Conservation (phyloP, 2,888 invertebrate species). For the Hesperia comma region DNA sequence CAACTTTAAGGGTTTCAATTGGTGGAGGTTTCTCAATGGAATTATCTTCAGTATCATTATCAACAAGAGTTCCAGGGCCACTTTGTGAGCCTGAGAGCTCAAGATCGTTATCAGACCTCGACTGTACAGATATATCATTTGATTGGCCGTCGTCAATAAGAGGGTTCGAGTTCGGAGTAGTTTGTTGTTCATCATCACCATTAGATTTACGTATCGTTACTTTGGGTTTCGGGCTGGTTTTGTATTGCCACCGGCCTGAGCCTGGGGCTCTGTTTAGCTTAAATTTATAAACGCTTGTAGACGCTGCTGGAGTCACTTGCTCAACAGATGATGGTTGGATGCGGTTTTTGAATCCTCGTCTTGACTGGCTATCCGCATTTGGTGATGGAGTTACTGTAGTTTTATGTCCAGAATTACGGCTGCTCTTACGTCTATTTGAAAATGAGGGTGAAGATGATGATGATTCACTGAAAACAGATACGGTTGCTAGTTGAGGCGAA, state of each 20-base stretch:
- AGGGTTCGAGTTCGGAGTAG: constrained; percentile 74
- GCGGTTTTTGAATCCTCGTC: constrained; percentile 89
- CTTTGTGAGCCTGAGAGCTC: constrained; percentile 89
- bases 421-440: constrained; percentile 81
- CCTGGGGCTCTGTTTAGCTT: constrained; percentile 92
- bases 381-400: constrained; percentile 70
- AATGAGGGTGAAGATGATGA: constrained; percentile 74
- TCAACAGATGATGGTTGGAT: constrained; percentile 84
- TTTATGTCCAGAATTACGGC: constrained; percentile 73
- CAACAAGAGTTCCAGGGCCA: constrained; percentile 84
- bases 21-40: constrained; percentile 86
- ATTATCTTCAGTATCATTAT: constrained; percentile 86
- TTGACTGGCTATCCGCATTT: constrained; percentile 72
- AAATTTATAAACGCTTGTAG: constrained; percentile 89
- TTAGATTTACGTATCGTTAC: constrained; percentile 90
- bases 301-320: constrained; percentile 72
- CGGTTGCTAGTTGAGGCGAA: constrained; percentile 85
- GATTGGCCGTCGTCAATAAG: constrained; percentile 72
- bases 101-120: constrained; percentile 86
- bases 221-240: constrained; percentile 94
- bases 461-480: constrained; percentile 87
- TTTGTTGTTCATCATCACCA: constrained; percentile 80
- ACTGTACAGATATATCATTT: constrained; percentile 83
- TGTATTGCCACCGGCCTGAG: constrained; percentile 95
- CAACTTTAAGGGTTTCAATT: constrained; percentile 93